phyloP scores from a whole-genome alignment of 2,888 invertebrate genomes.

The Drosophila testacea region DNA sequence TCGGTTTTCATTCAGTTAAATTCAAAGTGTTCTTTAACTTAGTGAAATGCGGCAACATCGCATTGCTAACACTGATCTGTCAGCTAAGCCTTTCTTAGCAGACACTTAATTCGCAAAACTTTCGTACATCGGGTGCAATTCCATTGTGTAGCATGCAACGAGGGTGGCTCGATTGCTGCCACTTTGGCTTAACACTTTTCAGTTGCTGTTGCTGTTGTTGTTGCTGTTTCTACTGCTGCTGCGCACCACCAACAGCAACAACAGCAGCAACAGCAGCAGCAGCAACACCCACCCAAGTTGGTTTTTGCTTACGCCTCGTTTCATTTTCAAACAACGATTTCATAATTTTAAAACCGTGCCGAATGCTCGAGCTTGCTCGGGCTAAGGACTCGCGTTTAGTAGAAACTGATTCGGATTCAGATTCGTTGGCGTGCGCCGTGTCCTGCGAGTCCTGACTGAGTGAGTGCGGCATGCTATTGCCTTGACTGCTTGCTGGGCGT shows the following conservation, averaged over 20 bases:
- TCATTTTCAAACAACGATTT: conserved; percentile 69
- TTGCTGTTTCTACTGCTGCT: conserved; percentile 39
- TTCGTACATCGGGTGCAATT: conserved; percentile 12
- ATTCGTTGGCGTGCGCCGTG: conserved; percentile 38
- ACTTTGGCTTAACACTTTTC: conserved; percentile 45
- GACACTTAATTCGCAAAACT: conserved; percentile 24
- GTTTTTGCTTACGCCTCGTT: conserved; percentile 60
- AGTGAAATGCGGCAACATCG: conserved; percentile 15
- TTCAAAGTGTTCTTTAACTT: neutral
- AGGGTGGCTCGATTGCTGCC: conserved; percentile 48
- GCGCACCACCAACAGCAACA: conserved; percentile 63
- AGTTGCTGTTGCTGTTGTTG: conserved; percentile 28
- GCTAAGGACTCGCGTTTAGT: conserved; percentile 33
- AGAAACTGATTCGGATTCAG: conserved; percentile 36
- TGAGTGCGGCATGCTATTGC: conserved; percentile 36
- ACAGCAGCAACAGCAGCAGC: conserved; percentile 13
- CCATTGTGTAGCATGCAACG: conserved; percentile 28
- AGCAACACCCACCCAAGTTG: conserved; percentile 41
- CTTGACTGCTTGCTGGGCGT: conserved; percentile 40
- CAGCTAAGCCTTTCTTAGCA: conserved; percentile 28
- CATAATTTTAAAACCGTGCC: conserved; percentile 77
- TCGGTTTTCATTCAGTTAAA: neutral
- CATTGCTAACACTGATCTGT: conserved; percentile 24
- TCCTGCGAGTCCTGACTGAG: conserved; percentile 32
- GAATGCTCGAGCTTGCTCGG: conserved; percentile 50